A percentile compares a stretch with the other conserved stretches of the same genome.
Evolutionary conservation across 1,140 invertebrate species (phyloP).

Genomic region (Mercenaria mercenaria): DNA sequence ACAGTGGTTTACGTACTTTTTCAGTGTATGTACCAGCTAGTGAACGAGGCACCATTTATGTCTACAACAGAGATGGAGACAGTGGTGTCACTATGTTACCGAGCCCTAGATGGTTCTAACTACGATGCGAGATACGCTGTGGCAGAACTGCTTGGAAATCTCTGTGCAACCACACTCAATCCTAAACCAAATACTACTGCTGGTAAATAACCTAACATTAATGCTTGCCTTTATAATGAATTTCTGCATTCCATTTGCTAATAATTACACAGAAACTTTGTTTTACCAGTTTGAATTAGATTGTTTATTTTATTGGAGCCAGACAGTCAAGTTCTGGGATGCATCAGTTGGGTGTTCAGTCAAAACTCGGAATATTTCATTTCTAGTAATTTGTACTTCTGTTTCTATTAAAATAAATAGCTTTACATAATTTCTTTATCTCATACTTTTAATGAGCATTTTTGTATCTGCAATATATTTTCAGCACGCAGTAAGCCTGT

Average conservation of each 20-base stretch:
- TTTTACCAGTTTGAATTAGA: too few relatives aligned
- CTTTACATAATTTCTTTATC: too few relatives aligned
- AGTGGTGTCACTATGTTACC: constrained; percentile 94
- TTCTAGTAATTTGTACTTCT: too few relatives aligned
- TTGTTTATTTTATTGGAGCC: neutral
- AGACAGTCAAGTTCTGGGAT: neutral
- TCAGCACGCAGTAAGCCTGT: constrained; percentile 80
- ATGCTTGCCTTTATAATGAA: neutral
- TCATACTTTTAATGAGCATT: too few relatives aligned
- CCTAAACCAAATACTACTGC: constrained; percentile 72
- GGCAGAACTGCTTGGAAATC: constrained; percentile 94
- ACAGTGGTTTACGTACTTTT: too few relatives aligned
- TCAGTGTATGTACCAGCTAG: constrained; percentile 91
- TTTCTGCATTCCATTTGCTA: too few relatives aligned
- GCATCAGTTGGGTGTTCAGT: too few relatives aligned
- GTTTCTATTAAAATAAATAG: too few relatives aligned
- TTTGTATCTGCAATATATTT: constrained; percentile 37
- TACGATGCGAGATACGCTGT: constrained; percentile 97
- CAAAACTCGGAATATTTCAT: too few relatives aligned
- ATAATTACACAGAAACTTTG: too few relatives aligned
- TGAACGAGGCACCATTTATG: constrained; percentile 95
- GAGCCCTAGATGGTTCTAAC: constrained; percentile 97
- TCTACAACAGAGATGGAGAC: constrained; percentile 96
- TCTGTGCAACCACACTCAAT: constrained; percentile 94
- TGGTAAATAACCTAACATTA: too few relatives aligned